Evolutionary conservation across 2,888 invertebrate genomes (phyloP).

Genomic region (Idaea biselata): DNA sequence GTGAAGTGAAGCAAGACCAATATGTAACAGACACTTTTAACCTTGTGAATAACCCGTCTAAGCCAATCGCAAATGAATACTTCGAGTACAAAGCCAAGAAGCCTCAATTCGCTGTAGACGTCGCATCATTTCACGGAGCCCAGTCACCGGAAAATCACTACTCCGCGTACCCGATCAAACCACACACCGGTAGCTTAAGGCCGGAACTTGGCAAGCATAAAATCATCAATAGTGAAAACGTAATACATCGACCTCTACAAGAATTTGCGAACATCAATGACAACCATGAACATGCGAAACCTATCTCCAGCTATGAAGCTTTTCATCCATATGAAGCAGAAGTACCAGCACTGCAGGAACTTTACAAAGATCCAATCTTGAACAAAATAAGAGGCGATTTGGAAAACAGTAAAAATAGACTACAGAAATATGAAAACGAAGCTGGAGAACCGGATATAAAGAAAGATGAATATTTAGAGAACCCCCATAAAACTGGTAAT

Average conservation of each 20-base stretch:
- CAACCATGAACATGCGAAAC: conserved; percentile 37
- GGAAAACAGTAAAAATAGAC: conserved; percentile 49
- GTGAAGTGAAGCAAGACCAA: conserved; percentile 55
- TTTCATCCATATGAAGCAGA: conserved; percentile 71
- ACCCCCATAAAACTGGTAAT: conserved; percentile 55
- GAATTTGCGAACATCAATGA: conserved; percentile 46
- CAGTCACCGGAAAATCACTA: conserved; percentile 59
- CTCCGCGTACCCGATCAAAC: conserved; percentile 56
- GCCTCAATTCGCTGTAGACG: conserved; percentile 64
- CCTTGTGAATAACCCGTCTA: conserved; percentile 22
- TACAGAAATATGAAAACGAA: conserved; percentile 60
- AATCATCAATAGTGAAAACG: conserved; percentile 45
- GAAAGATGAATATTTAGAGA: conserved; percentile 64
- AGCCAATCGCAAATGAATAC: conserved; percentile 54
- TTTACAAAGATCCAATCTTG: conserved; percentile 64
- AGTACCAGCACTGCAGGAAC: conserved; percentile 55
- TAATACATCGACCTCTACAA: conserved; percentile 51
- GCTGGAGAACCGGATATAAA: conserved; percentile 55
- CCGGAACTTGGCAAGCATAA: conserved; percentile 60
- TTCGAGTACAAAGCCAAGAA: conserved; percentile 67
- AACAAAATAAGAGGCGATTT: conserved; percentile 60
- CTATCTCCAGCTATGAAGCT: conserved; percentile 60
- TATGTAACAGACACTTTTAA: conserved; percentile 39
- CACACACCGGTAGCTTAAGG: conserved; percentile 48
- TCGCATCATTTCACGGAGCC: conserved; percentile 66